Evolutionary conservation across 2,797 vertebrate species (phyloP), one percentile per base, ranked within the genome.

Genomic region (Pelochelys cantorii): DNA sequence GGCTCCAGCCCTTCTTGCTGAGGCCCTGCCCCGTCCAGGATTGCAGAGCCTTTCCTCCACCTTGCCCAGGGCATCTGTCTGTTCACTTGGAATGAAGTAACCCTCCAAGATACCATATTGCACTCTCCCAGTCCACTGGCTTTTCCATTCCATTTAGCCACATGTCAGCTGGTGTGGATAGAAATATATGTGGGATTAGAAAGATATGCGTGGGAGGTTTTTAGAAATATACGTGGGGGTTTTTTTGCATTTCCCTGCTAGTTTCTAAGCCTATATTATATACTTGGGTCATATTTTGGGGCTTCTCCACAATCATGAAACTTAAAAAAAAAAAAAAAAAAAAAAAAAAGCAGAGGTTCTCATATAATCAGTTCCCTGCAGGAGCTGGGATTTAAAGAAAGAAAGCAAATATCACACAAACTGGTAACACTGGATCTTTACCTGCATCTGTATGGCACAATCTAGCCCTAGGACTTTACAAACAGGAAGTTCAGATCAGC

Each of bases 351-450:
- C 27, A 17, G 54, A 86, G 60, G 80, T 18, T 2, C 34, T 57
- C 5, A 5, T 88, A 4, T 4, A 34, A 31, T 31, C 52, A n/a
- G 8, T 8, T 60, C 84, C 5, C 1, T 3, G 53, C 31, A 85
- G n/a, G 1, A 93, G 11, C 11, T 54, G 62, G 29, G 31, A 12
- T 2, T 93, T 86, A 37, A 75, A 18, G 6, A 37, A 29, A 80
- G 81, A 6, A 1, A 17, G 83, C 29, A 78, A 84, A 55, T 1
- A 71, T 6, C 6, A 14, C 27, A 62, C 87, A 3, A 56, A 5
- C 1, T 27, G 53, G n/a, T 11, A 78, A 2, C 5, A 62, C 0
- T n/a, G 34, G 48, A 4, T 77, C 15, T 25, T 23, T 27, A 5
- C 10, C 13, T 0, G 3, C 23, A 9, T 18, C 68, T 79, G 57